These are phyloP conservation scores for Dicrurus megarhynchus DNA, from an alignment of 2,113 vertebrate species.

Conservation along the genomic window DNA sequence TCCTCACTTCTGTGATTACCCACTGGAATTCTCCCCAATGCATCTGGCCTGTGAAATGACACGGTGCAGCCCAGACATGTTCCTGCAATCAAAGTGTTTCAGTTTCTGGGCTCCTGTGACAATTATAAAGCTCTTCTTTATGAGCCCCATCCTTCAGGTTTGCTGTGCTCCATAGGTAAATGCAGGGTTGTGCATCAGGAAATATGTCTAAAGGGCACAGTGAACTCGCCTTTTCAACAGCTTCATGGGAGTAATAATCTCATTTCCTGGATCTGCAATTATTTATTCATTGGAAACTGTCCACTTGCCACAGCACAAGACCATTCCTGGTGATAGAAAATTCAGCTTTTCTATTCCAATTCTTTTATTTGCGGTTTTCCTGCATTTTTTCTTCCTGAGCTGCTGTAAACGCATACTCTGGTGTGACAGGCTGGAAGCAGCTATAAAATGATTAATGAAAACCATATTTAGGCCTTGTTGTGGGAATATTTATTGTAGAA, in stretches of 20 bases:
- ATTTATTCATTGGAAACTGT: background rate
- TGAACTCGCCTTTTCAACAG: background rate
- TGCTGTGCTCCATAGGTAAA: background rate
- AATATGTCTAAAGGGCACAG: background rate
- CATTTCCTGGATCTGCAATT: background rate
- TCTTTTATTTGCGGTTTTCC: background rate
- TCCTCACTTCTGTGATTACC: slow-evolving; percentile 46
- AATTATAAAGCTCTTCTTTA: background rate
- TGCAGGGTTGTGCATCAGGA: background rate
- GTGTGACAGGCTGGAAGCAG: background rate
- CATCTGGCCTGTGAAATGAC: slow-evolving; percentile 7
- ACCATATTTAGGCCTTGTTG: background rate
- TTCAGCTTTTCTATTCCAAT: background rate
- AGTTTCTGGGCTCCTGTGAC: background rate
- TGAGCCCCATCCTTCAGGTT: background rate
- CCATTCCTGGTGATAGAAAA: background rate
- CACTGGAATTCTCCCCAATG: background rate
- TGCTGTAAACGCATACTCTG: background rate
- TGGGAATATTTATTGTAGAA: slow-evolving; percentile 1
- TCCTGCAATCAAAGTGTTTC: background rate
- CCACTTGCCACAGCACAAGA: background rate
- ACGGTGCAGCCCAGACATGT: background rate
- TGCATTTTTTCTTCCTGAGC: background rate
- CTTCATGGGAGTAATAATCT: background rate
- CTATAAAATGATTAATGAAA: slow-evolving; percentile 49